Evolutionary conservation across 1,140 invertebrate species (phyloP), one percentile per base, ranked within the genome.

Genomic region (Reticulitermes speratus): DNA sequence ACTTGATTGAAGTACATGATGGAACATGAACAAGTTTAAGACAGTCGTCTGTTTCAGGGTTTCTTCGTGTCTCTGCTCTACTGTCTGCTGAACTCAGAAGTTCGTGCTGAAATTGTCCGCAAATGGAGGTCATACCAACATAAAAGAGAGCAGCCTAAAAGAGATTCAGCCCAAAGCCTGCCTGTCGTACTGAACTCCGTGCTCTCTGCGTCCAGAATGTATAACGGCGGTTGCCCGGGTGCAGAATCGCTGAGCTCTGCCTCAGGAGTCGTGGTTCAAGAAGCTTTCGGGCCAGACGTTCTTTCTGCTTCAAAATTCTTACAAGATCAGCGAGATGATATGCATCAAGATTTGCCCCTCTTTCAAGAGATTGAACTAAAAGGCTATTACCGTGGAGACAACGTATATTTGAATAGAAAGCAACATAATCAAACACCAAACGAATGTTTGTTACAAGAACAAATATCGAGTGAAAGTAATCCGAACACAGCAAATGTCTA

Each of bases 61-160:
- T 55, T 69, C 32, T 85, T 32, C 30, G 85, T 85, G 59, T 23
- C 85, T 59, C 44, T 85, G 21, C 85, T 59, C 11, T 85, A 85
- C 65, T 85, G 85, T 32, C 65, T 85, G 44, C 85, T 85, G 85
- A 85, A 85, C 85, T 44, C 75, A 25, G 85, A 85, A 55, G 85
- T 85, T 25, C 55, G 85, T 3, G 85, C 85, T 1, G 85, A 85
- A n/a, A 1, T 85, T 30, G 75, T 65, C 9, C 85, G 85, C 52
- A 85, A 85, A 65, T 85, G 85, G 85, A 21, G 32, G 44, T 52
- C 30, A 48, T 52, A 45, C 7, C 30, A 2, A 30, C 14, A 75
- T 16, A n/a, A 30, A 0, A 25, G n/a, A 6, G 65, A 30, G 25
- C 65, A 75, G n/a, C 44, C 83, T 11, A 32, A 11, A 48, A 45